Percentiles rank a stretch among this genome's conserved stretches.
phyloP scores from a whole-genome alignment of 64 coral and sea anemone genomes.

The Stichodactyla helianthus region DNA sequence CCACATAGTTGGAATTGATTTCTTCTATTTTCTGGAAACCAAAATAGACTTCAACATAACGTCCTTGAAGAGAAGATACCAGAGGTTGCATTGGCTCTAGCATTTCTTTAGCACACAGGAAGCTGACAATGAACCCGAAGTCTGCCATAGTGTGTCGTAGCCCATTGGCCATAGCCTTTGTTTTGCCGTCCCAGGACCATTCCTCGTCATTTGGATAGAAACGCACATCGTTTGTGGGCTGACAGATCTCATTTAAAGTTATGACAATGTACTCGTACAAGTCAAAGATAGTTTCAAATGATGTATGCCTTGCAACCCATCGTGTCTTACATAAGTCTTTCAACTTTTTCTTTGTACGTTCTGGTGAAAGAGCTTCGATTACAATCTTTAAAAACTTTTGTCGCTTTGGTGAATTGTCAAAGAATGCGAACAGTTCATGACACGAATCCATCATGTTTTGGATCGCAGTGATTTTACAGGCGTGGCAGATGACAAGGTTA shows the following conservation, averaged over 20 bases:
- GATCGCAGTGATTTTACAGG: conserved; percentile 23
- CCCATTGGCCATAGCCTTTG: conserved; percentile 19
- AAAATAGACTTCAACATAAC: conserved; percentile 47
- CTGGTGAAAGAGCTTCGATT: conserved; percentile 35
- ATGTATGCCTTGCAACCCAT: conserved; percentile 20
- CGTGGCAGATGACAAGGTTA: conserved; percentile 42
- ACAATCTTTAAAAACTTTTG: conserved; percentile 40
- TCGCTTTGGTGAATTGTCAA: conserved; percentile 43
- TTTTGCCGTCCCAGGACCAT: conserved; percentile 26
- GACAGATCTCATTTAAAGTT: conserved; percentile 47
- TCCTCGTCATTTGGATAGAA: conserved; percentile 23
- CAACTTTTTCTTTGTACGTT: conserved; percentile 35
- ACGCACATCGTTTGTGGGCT: conserved; percentile 15
- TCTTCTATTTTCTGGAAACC: conserved; percentile 58
- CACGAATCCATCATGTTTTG: conserved; percentile 40
- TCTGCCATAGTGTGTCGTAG: conserved; percentile 33
- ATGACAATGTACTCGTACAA: conserved; percentile 40
- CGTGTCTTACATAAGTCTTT: conserved; percentile 39
- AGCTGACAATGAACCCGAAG: conserved; percentile 38
- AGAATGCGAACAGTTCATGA: conserved; percentile 38
- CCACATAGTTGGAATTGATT: conserved; percentile 30
- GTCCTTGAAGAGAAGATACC: conserved; percentile 52
- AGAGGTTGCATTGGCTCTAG: conserved; percentile 59
- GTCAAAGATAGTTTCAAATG: conserved; percentile 31
- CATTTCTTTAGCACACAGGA: conserved; percentile 50